Evolutionary conservation across 2,888 invertebrate genomes (phyloP), one percentile per base, ranked within the genome.

Genomic region (Habroteleia sp.): DNA sequence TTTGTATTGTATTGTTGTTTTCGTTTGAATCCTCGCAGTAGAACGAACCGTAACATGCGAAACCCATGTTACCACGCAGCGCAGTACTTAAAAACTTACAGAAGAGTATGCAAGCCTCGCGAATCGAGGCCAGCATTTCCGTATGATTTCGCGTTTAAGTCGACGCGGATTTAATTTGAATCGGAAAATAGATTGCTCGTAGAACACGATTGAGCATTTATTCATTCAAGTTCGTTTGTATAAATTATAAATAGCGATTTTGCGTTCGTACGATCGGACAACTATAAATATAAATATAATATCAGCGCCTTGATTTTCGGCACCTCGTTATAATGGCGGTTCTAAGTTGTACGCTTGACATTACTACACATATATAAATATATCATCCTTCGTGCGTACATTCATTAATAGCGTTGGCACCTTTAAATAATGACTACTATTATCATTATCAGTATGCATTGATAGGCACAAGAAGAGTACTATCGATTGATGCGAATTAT

Each of bases 11-110:
- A 58, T 78, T 71, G 69, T 66, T 72, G 54, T 79, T 82, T 69
- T 79, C 81, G 82, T 78, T 81, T 83, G 80, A 77, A 75, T 82
- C 81, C 81, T 81, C 81, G 83, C 83, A 84, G 84, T 84, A 85
- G 84, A 85, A 81, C 82, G 74, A 78, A 81, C 79, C 77, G 58
- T 83, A 80, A 82, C 78, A 80, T 77, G 79, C 79, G 78, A 65
- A 76, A 27, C 62, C 72, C 78, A 74, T 79, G 79, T 80, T 81
- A 80, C 76, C 77, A 73, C 23, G 81, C 84, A 82, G 82, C 81
- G 81, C 80, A 80, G 80, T 84, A 84, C 81, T 85, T 82, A 79
- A 79, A 69, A 13, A 37, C 23, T 13, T 7, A 8, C 1, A 10
- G 3, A 29, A 42, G 10, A 20, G 17, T 27, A n/a, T n/a, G 17